Evolutionary conservation across 2,113 vertebrate genomes (phyloP).

Genomic region (Microcebus murinus): DNA sequence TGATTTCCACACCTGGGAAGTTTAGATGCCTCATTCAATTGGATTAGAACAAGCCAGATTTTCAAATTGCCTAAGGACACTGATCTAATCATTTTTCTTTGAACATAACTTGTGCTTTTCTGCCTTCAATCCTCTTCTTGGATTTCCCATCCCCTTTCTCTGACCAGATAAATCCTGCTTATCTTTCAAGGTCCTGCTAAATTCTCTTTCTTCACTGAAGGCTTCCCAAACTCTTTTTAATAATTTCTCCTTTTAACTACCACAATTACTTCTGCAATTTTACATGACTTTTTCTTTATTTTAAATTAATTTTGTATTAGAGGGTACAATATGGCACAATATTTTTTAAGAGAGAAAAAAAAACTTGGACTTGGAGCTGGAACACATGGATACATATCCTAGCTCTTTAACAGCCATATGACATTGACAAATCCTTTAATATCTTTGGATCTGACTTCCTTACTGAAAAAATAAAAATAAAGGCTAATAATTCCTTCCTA

Average conservation of each 20-base stretch:
- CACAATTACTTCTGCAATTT: not conserved
- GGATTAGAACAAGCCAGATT: not conserved
- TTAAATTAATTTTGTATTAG: not conserved
- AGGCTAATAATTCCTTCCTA: not conserved
- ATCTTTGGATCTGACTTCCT: not conserved
- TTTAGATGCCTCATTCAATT: not conserved
- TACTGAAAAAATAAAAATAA: not conserved
- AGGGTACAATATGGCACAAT: not conserved
- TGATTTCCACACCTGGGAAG: not conserved
- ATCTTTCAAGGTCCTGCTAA: not conserved
- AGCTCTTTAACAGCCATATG: not conserved
- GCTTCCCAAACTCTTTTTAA: not conserved
- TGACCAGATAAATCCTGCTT: not conserved
- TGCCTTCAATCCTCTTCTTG: not conserved
- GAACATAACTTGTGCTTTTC: not conserved
- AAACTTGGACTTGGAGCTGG: not conserved
- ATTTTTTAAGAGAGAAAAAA: not conserved
- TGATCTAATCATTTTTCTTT: not conserved
- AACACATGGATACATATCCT: not conserved
- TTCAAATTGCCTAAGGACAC: not conserved
- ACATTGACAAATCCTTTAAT: constrained; percentile 10
- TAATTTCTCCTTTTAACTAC: not conserved
- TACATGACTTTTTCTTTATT: not conserved
- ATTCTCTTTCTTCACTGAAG: not conserved
- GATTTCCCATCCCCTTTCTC: not conserved